Evolutionary conservation across 2,113 vertebrate species (phyloP), one percentile per base, ranked within the genome.

Genomic region (Ptychochromis oligacanthus): DNA sequence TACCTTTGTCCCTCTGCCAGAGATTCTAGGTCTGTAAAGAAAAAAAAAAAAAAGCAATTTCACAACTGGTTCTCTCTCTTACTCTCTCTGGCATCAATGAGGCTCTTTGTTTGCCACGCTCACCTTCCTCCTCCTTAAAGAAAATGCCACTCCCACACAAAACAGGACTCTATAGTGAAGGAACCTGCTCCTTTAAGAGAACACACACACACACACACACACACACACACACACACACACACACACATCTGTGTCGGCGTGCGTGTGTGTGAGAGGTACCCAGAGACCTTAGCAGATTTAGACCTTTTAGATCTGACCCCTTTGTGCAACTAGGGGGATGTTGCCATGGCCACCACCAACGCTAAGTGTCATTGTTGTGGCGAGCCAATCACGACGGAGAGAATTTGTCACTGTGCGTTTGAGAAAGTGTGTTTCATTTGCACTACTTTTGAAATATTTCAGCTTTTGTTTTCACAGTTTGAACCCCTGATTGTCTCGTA

Each of bases 1-100:
- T 91, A 93, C 92, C 92, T 93, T 95, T 95, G 95, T 95, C 91
- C 92, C 82, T 65, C 55, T 90, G 89, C 91, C 89, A 93, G 52
- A 85, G 85, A 91, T 46, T 86, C 86, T 82, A 78, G 86, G 83
- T 87, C 84, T 85, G 80, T 65, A 84, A 88, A 87, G 57, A 84
- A 84, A 72, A 84, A 77, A 84, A 72, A 84, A 77, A 74, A 88
- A 90, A 83, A 60, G 84, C 70, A 78, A 83, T 84, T 85, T 87
- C 84, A 90, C 92, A 91, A 87, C 83, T 92, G 75, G 60, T 43
- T 85, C 46, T 78, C 60, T 31, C 77, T 78, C 61, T 61, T 46
- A 56, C 40, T 84, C 43, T 75, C 65, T 14, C 72, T 67, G 57
- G 54, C 79, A 8, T 91, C 81, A 90, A 85, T 86, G 88, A 88